Evolutionary conservation across 1,140 invertebrate genomes (phyloP), one percentile per base, ranked within the genome.

Genomic region (Pseudobourletiella spinata): DNA sequence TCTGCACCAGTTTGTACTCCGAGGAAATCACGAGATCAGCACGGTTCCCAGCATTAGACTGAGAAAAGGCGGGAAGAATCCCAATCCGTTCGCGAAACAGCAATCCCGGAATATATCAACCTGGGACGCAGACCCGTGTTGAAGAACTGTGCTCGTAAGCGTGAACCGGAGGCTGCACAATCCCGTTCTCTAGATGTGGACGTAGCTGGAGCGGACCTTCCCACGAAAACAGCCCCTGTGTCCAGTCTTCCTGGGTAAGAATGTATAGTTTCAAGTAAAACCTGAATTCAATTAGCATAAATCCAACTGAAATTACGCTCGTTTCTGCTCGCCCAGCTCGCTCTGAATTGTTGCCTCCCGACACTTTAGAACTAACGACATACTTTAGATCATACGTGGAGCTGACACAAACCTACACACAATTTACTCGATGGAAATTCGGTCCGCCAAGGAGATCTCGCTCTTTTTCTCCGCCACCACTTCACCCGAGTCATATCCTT

Each of bases 121-220:
- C 89, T 92, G 30, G 25, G 28, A 87, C 30, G 83, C 83, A 58
- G 93, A 93, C 66, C 88, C 82, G 74, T 94, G 87, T 76, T 92
- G n/a, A n/a, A n/a, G n/a, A n/a, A n/a, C 85, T 8, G 94, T 91
- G 58, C 93, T 95, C 86, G 96, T 91, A 2, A 98, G 81, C 59
- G 94, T 86, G 57, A 97, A 85, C 59, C 65, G 92, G 82, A 4
- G 89, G 91, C 76, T 91, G 95, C 0, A 91, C 88, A 89, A 28
- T 52, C 25, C 96, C 77, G 75, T 96, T 92, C 46, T 91, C 92
- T 35, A 93, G 93, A 76, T 95, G n/a, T n/a, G n/a, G n/a, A n/a
- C n/a, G n/a, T n/a, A n/a, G n/a, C n/a, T n/a, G n/a, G n/a, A n/a
- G n/a, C n/a, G n/a, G n/a, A n/a, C n/a, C n/a, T n/a, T n/a, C n/a